Base-by-base conservation (phyloP, 53 echinoderm and acorn worm genomes). In the Holothuria scabra region DNA sequence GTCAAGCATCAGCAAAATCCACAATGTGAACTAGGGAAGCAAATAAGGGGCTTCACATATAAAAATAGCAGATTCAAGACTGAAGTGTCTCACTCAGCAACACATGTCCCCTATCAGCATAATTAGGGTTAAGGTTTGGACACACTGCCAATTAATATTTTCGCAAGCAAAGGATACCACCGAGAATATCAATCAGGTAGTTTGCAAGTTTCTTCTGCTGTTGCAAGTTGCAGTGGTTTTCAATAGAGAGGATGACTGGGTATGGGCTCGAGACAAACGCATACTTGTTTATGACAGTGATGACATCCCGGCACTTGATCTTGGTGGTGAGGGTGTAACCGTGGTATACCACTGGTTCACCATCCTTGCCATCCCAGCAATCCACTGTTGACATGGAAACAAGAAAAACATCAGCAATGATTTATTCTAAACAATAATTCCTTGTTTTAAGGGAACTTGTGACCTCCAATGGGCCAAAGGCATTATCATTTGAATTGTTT, bases 361-460 rank as follows among this genome's bases (percentile, higher is more conserved):
- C 99, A 25, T 97, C 99, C 74, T 94, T 94, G 26, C 99, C 99
- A 61, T 97, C 99, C 99, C 99, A 97, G 66, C 93, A 93, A 52
- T 97, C 99, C 92, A 97, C 99, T 97, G 59, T 8, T 60, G 66
- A 78, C 13, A 83, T 30, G 2, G 29, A 26, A 80, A 79, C 21
- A 83, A 12, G 0, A 59, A 26, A 13, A 12, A 55, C 22, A 70
- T 41, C 7, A 10, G 33, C 38, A 38, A 76, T n/a, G 8, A 23
- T 21, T 23, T 8, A 4, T 81, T 20, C 2, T 9, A 18, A 63
- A 55, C 61, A 16, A 11, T 5, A 87, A 30, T 2, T 8, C 6
- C 10, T 12, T 24, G 9, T 46, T 76, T 38, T 16, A 12, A 37
- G 11, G 9, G 30, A 59, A 26, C 10, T 10, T 82, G 24, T 8